phyloP scores from a whole-genome alignment of 1,140 invertebrate species.

The Luehdorfia chinensis region DNA sequence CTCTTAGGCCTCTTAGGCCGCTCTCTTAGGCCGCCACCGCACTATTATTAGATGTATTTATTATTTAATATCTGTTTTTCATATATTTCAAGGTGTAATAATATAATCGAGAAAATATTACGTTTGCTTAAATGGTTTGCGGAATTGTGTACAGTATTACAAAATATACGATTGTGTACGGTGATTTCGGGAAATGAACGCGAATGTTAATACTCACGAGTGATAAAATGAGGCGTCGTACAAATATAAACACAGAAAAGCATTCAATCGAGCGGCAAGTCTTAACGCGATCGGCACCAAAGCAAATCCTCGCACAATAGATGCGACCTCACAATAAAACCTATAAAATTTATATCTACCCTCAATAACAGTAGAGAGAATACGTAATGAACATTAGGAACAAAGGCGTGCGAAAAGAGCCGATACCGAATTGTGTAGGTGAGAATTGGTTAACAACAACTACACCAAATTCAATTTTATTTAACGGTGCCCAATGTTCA shows the following conservation, averaged over 20 bases:
- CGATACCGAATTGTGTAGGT: constrained; percentile 58
- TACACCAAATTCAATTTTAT: constrained; percentile 30
- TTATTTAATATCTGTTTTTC: too few species aligned
- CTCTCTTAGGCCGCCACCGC: too few species aligned
- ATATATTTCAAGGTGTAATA: too few species aligned
- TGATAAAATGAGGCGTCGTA: constrained; percentile 9
- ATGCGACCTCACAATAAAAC: constrained; percentile 50
- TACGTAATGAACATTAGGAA: constrained; percentile 69
- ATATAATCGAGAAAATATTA: too few species aligned
- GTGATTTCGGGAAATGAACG: too few species aligned
- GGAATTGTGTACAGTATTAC: too few species aligned
- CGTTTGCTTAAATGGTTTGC: too few species aligned
- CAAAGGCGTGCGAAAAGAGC: constrained; percentile 60
- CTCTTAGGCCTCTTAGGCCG: too few species aligned
- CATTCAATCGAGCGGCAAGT: constrained; percentile 25
- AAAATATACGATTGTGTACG: constrained; percentile 1
- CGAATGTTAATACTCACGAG: constrained; percentile 4
- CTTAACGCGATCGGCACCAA: constrained; percentile 24
- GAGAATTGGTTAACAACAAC: constrained; percentile 41
- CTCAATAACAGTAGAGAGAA: constrained; percentile 61
- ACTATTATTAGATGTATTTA: too few species aligned
- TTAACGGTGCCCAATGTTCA: constrained; percentile 23
- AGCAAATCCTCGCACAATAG: constrained; percentile 45
- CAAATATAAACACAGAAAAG: constrained; percentile 31
- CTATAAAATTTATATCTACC: constrained; percentile 64